Evolutionary conservation across 2,888 invertebrate species (phyloP).

Genomic region (Drosophila pseudotalamancana): DNA sequence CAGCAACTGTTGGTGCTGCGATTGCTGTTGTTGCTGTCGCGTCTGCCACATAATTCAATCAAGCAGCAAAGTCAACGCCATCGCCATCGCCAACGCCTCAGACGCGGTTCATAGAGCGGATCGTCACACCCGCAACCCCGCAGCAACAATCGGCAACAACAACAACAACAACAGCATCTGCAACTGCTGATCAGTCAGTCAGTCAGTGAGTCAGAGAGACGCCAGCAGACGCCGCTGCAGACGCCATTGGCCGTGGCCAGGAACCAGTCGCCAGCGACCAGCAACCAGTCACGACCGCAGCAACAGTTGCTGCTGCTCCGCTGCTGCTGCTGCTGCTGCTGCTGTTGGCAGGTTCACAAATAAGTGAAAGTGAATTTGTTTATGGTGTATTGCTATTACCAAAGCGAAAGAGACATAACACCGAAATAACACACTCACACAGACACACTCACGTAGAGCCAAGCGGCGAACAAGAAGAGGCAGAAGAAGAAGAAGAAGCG

Average conservation of each 20-base stretch:
- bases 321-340: constrained; percentile 1
- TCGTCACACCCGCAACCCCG: not conserved
- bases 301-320: constrained; percentile 18
- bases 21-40: constrained; percentile 14
- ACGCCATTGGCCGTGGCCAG: constrained; percentile 58
- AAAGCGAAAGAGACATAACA: constrained; percentile 67
- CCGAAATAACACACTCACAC: constrained; percentile 21
- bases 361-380: constrained; percentile 78
- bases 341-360: constrained; percentile 66
- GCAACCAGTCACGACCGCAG: constrained; percentile 50
- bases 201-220: constrained; percentile 69
- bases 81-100: constrained; percentile 42
- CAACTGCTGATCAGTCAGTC: constrained; percentile 40
- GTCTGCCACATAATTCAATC: constrained; percentile 64
- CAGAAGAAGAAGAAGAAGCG: constrained; percentile 1
- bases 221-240: constrained; percentile 13
- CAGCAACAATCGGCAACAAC: not conserved
- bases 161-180: constrained; percentile 8
- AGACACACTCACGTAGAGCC: not conserved
- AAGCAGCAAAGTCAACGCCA: constrained; percentile 42
- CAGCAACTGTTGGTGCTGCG: constrained; percentile 19
- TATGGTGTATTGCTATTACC: constrained; percentile 74
- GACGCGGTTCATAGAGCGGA: constrained; percentile 28
- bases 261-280: constrained; percentile 46
- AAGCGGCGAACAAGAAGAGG: not conserved